Base-by-base conservation (phyloP, 2,797 vertebrate species). In the Acanthurus lineatus region DNA sequence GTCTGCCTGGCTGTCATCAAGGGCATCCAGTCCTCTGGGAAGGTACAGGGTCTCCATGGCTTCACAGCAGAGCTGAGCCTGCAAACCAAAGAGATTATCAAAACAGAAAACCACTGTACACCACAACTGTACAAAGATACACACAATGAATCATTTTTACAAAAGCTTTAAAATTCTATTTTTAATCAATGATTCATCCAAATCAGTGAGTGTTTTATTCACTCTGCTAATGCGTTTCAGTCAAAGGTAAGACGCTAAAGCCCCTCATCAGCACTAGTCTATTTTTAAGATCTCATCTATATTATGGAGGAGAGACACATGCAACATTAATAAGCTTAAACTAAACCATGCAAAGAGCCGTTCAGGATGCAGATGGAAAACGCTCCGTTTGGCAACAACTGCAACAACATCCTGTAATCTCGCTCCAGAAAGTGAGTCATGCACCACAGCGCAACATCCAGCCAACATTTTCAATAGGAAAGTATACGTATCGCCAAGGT, bases 1-100 rank as follows among this genome's bases (percentile, higher is more conserved):
- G 98, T 99, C 86, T 96, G 97, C 76, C 72, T 99, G 94, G 97
- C 98, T 1, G 97, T 99, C 71, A 97, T 99, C 87, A 99, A 96
- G 91, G 98, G 98, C 84, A 99, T 99, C 92, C 98, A 99, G 93
- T 99, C 98, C 52, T 94, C 94, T 54, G 93, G 92, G 76, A 95
- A 95, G 93, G 94, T 94, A 87, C 1, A 8, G 15, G 35, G 66
- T 72, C 49, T 74, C 16, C 19, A 12, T 6, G 25, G 45, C 57
- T 62, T 58, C 44, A 49, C 54, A n/a, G 60, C 60, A 60, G 63
- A 69, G 45, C n/a, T 9, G 17, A 69, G 35, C 35, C 12, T 57
- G 16, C 62, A 79, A 49, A 62, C 6, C 40, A 2, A 6, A n/a
- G 20, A 78, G 49, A 71, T 71, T 54, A 73, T 14, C 7, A 40